Evolutionary conservation across 2,113 vertebrate genomes (phyloP).

Genomic region (Paraplagusia blochii): DNA sequence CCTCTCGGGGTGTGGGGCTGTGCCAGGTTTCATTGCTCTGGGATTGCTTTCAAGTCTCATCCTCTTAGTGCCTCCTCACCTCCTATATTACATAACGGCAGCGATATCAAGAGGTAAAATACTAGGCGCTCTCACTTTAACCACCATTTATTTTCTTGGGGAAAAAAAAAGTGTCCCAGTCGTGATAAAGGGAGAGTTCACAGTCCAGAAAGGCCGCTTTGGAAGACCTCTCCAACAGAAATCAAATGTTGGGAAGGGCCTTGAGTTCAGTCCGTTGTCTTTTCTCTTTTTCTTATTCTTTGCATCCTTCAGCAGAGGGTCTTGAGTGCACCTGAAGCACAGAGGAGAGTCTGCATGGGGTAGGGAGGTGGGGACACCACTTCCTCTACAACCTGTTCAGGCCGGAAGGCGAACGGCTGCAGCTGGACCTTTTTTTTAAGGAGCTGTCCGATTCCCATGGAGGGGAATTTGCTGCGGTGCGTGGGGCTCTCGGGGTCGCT

Average conservation of each 20-base stretch:
- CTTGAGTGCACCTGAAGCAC: slow-evolving; percentile 76
- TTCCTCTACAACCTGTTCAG: slow-evolving; percentile 69
- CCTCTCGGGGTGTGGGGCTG: slow-evolving; percentile 48
- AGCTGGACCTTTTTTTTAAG: slow-evolving; percentile 73
- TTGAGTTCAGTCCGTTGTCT: slow-evolving; percentile 44
- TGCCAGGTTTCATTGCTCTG: slow-evolving; percentile 41
- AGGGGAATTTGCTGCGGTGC: slow-evolving; percentile 75
- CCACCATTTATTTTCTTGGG: slow-evolving; percentile 3
- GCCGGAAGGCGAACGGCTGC: slow-evolving; percentile 68
- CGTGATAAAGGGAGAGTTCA: slow-evolving; percentile 57
- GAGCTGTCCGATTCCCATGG: slow-evolving; percentile 77
- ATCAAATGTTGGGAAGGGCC: slow-evolving; percentile 39
- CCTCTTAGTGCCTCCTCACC: slow-evolving; percentile 40
- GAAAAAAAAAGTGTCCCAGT: slow-evolving; percentile 56
- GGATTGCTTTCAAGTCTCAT: slow-evolving; percentile 53
- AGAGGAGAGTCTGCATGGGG: slow-evolving; percentile 78
- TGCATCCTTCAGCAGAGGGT: slow-evolving; percentile 72
- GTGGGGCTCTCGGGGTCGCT: slow-evolving; percentile 73
- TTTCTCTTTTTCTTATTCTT: neutral
- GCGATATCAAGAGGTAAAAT: slow-evolving; percentile 10
- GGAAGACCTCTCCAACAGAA: slow-evolving; percentile 57
- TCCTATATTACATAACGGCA: slow-evolving; percentile 42
- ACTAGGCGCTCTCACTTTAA: slow-evolving; percentile 3
- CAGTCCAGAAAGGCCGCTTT: slow-evolving; percentile 69
- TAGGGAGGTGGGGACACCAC: slow-evolving; percentile 74